Evolutionary conservation across 2,888 invertebrate species (phyloP), one percentile per base, ranked within the genome.

Genomic region (Tenthredo distinguenda): DNA sequence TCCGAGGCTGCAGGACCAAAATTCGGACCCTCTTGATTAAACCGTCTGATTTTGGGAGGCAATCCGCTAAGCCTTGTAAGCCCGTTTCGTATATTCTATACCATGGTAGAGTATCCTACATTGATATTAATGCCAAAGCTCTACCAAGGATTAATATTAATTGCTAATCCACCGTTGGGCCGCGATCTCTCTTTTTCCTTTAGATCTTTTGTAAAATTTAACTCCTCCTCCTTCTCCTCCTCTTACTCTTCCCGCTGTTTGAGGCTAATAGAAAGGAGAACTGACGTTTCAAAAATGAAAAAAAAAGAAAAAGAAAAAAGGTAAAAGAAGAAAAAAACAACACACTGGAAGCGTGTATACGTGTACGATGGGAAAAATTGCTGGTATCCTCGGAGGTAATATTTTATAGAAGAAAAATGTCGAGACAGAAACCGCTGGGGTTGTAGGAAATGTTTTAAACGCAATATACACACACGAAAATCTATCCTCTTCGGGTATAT

Each of bases 101-200:
- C 55, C 77, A 18, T 18, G 34, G 47, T 47, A 47, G 18, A 26
- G 62, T 40, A 62, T 81, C 84, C 85, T 62, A 85, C 89, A 91
- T 90, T 91, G 90, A 91, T 91, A 91, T 91, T 91, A 91, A 91
- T 91, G 90, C 87, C 86, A 84, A 86, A 88, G 85, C 85, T 88
- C 88, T 85, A 71, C 86, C 77, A 62, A 74, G 88, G 87, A 91
- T 91, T 90, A 91, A 91, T 91, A 91, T 91, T 91, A 90, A 91
- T 91, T 89, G 88, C 85, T 85, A 87, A 86, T 87, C 85, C 62
- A 47, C 21, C 77, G 34, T 43, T 21, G 71, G 68, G 26, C 68
- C 6, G 21, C 43, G 71, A 77, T 65, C 79, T 74, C 55, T 85
- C 55, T 85, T 86, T 55, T 85, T 43, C 65, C 34, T 62, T 79